Conservation (phyloP, 2,888 invertebrate species). For the Nymphalis urticae region DNA sequence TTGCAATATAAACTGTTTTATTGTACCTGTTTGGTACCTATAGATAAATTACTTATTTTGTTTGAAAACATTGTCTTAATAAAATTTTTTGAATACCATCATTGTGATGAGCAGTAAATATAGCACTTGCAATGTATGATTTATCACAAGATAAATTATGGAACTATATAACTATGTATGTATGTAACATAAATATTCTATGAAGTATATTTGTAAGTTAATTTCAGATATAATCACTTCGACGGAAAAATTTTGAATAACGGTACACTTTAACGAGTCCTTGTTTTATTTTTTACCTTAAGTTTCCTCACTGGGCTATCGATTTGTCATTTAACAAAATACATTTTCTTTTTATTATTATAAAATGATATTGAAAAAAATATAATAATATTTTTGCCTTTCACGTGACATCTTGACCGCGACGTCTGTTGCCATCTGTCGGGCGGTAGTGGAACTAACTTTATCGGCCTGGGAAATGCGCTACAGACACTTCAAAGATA, state of each 20-base stretch:
- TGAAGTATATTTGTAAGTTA: not conserved
- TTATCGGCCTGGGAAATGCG: conserved; percentile 48
- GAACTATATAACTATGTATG: not conserved
- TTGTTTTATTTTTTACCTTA: not conserved
- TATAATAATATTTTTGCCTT: not conserved
- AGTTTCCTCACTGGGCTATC: not conserved
- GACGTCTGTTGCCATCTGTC: conserved; percentile 66
- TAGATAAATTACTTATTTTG: not conserved
- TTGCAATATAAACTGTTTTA: too few species aligned
- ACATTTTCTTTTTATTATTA: too few species aligned
- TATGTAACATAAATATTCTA: not conserved
- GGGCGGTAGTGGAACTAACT: conserved; percentile 60
- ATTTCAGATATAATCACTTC: not conserved
- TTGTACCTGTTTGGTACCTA: too few species aligned
- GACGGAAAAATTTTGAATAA: not conserved
- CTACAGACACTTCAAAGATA: conserved; percentile 49
- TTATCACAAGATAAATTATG: not conserved
- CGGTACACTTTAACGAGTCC: not conserved
- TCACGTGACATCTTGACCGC: not conserved
- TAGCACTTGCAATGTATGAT: not conserved
- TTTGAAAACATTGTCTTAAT: not conserved
- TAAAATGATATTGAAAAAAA: too few species aligned
- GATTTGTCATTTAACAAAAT: too few species aligned
- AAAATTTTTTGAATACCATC: not conserved
- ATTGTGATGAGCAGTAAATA: not conserved